phyloP scores from a whole-genome alignment of 2,888 invertebrate species.

The Platycheirus rosarum region DNA sequence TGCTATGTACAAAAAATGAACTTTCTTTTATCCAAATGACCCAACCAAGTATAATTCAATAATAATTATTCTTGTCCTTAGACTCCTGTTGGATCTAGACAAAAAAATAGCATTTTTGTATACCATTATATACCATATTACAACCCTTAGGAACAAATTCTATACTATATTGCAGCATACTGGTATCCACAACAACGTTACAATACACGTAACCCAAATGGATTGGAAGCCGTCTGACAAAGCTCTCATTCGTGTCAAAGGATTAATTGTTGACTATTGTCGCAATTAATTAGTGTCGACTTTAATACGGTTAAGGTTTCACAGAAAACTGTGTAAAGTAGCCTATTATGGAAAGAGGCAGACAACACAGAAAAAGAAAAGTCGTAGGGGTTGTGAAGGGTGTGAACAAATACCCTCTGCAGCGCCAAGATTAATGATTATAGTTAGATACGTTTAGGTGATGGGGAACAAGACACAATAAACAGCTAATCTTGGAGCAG shows the following conservation, averaged over 20 bases:
- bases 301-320: slow-evolving; percentile 36
- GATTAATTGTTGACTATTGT: slow-evolving; percentile 61
- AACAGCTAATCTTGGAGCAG: slow-evolving; percentile 9
- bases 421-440: slow-evolving; percentile 36
- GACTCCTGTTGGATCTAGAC: no score
- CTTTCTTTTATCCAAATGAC: no score
- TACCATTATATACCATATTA: no score
- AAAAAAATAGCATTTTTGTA: no score
- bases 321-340: slow-evolving; percentile 39
- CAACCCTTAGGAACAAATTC: no score
- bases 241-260: slow-evolving; percentile 54
- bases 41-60: no score
- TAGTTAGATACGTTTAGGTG: neutral
- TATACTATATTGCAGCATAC: no score
- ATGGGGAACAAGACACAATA: slow-evolving; percentile 23
- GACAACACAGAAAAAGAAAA: slow-evolving; percentile 2
- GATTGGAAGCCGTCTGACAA: slow-evolving; percentile 54
- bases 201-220: slow-evolving; percentile 6
- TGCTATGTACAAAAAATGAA: no score
- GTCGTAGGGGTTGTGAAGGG: neutral
- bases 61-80: no score
- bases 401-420: slow-evolving; percentile 11
- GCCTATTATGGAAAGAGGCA: slow-evolving; percentile 11
- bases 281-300: slow-evolving; percentile 62
- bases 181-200: slow-evolving; percentile 20